phyloP scores from a whole-genome alignment of 1,140 invertebrate species.

The Ephestia elutella region DNA sequence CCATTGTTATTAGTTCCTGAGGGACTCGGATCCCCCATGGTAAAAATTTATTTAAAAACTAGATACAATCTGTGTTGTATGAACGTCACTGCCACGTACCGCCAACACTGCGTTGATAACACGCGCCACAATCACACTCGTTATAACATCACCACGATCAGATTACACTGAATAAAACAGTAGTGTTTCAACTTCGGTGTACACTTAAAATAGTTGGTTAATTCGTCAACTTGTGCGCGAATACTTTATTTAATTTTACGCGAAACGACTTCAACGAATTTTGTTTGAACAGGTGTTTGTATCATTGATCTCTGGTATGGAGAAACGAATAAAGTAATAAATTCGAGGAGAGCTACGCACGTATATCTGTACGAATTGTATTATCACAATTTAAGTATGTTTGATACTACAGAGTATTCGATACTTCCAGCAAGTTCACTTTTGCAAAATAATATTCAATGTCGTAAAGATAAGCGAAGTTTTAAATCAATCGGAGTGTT shows the following conservation, averaged over 20 bases:
- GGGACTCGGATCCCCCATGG: background rate
- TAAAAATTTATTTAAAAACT: slow-evolving; percentile 6
- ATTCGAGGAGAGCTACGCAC: background rate
- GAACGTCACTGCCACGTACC: slow-evolving; percentile 60
- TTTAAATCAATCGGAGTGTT: background rate
- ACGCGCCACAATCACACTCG: slow-evolving; percentile 26
- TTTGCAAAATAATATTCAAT: background rate
- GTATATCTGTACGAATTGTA: too few species aligned
- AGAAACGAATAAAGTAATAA: background rate
- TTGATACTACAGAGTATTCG: background rate
- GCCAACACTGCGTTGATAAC: slow-evolving; percentile 43
- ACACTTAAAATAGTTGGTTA: slow-evolving; percentile 35
- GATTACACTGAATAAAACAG: slow-evolving; percentile 26
- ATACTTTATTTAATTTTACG: slow-evolving; percentile 4
- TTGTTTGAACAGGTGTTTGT: slow-evolving; percentile 38
- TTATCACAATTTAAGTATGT: background rate
- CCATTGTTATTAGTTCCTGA: slow-evolving; percentile 18
- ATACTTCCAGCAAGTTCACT: slow-evolving; percentile 2
- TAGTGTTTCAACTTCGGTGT: slow-evolving; percentile 21
- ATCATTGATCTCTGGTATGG: slow-evolving; percentile 1
- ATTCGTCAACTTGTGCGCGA: slow-evolving; percentile 20
- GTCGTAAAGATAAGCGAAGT: slow-evolving; percentile 12
- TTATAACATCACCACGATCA: slow-evolving; percentile 34
- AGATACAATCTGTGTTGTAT: slow-evolving; percentile 7
- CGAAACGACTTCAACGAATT: slow-evolving; percentile 44